Evolutionary conservation across 2,888 invertebrate species (phyloP), one percentile per base, ranked within the genome.

Genomic region (Cephalotes varians): DNA sequence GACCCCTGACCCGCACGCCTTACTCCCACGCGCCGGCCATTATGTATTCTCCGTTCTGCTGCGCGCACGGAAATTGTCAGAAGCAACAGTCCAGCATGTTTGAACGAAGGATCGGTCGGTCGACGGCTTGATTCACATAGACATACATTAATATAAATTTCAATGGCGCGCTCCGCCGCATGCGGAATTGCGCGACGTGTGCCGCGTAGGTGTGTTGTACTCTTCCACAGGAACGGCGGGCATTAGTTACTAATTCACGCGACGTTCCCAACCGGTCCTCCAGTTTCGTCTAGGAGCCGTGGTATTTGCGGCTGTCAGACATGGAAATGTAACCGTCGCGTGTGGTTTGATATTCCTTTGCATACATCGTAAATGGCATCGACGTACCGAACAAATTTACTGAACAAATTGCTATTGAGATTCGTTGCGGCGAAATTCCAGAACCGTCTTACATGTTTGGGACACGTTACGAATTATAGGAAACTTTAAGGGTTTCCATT

Each of bases 111-210:
- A 81, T 65, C 67, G 65, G 25, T 44, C 40, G 54, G 28, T 60
- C 87, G 82, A 82, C 84, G 82, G 84, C 81, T 84, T 84, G 81
- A 49, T 86, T 89, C 88, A 88, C 18, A 28, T 44, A 65, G 25
- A 65, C 28, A 15, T 88, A 86, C 90, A 90, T 91, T 88, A 89
- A 92, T 91, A 91, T 90, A 91, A 92, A 91, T 92, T 92, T 92
- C 91, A 91, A 92, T 47, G 47, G 34, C 18, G 54, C 58, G 40
- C 15, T 62, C 54, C 28, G 40, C 18, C 28, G 49, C 81, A 81
- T 62, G 71, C 72, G 85, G 71, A 81, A 47, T 79, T 47, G 25
- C 37, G 54, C n/a, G 25, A 34, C 28, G 62, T 65, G 73, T 58
- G 56, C n/a, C 37, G 56, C 44, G 37, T 67, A 34, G 51, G 21